phyloP scores from a whole-genome alignment of 2,797 vertebrate genomes.

The Scomberomorus guttatus region DNA sequence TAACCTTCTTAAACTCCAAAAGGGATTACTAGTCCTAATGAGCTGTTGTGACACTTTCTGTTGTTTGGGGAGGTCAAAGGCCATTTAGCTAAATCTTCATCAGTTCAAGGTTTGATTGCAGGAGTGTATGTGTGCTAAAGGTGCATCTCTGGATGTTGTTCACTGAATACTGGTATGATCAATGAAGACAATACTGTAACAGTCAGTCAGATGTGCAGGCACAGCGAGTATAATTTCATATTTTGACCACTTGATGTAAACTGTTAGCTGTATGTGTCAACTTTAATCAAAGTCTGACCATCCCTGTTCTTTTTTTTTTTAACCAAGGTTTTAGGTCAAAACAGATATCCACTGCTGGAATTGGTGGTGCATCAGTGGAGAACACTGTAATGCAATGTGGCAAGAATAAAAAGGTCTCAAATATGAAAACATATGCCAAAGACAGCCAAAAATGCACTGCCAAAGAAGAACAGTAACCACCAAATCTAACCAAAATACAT shows the following conservation, averaged over 20 bases:
- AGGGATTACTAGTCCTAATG: slow-evolving; percentile 67
- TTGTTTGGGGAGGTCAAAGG: slow-evolving; percentile 42
- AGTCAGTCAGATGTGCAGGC: not conserved
- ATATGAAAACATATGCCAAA: not conserved
- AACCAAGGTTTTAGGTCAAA: not conserved
- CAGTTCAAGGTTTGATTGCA: slow-evolving; percentile 2
- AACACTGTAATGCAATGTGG: not conserved
- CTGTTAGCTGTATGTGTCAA: not conserved
- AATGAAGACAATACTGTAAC: not conserved
- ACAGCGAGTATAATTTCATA: not conserved
- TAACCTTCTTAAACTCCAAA: slow-evolving; percentile 63
- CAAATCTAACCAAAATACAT: not conserved
- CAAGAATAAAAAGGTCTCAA: not conserved
- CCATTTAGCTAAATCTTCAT: slow-evolving; percentile 21
- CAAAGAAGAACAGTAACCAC: not conserved
- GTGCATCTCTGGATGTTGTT: slow-evolving; percentile 18
- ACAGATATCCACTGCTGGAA: not conserved
- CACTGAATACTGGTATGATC: slow-evolving; percentile 3
- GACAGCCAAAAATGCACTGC: not conserved
- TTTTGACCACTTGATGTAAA: slow-evolving; percentile 2
- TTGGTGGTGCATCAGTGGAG: not conserved
- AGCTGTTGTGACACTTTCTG: slow-evolving; percentile 57
- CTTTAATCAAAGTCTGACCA: slow-evolving; percentile 15
- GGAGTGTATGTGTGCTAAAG: not conserved
- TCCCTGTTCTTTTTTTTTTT: not conserved